Conservation (phyloP, 2,888 invertebrate genomes). For the Rotaria magnacalcarata region DNA sequence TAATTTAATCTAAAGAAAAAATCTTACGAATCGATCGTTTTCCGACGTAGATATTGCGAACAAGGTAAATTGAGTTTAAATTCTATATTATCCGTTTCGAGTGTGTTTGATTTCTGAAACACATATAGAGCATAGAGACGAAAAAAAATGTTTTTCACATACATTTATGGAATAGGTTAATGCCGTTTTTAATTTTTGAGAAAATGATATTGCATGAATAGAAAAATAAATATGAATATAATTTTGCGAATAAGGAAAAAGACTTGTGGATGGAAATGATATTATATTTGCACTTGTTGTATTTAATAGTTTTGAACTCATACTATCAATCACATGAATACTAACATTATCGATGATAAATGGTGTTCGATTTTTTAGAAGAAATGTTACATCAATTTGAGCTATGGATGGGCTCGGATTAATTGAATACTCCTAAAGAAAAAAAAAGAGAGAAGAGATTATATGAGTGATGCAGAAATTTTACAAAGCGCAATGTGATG, state of each 20-base stretch:
- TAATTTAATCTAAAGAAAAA: background rate
- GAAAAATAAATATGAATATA: background rate
- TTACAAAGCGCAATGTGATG: too few relatives aligned
- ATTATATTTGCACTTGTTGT: background rate
- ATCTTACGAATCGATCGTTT: background rate
- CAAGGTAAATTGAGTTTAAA: slow-evolving; percentile 32
- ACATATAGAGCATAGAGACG: background rate
- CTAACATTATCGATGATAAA: background rate
- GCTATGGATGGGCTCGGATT: background rate
- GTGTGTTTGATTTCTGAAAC: background rate
- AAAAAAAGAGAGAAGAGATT: too few relatives aligned
- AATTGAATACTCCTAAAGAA: slow-evolving; percentile 21
- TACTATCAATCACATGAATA: slow-evolving; percentile 5
- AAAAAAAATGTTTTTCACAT: background rate
- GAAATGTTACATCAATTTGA: slow-evolving; percentile 20
- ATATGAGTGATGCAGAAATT: too few relatives aligned
- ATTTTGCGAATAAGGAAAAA: slow-evolving; percentile 15
- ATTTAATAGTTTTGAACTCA: background rate
- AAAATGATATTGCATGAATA: background rate
- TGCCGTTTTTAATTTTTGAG: slow-evolving; percentile 33
- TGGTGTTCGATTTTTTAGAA: background rate
- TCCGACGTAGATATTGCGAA: background rate
- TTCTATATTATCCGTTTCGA: background rate
- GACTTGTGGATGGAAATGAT: background rate
- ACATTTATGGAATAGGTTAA: background rate